Conservation (phyloP, 1,140 invertebrate genomes). For the Brachionus koreanus region DNA sequence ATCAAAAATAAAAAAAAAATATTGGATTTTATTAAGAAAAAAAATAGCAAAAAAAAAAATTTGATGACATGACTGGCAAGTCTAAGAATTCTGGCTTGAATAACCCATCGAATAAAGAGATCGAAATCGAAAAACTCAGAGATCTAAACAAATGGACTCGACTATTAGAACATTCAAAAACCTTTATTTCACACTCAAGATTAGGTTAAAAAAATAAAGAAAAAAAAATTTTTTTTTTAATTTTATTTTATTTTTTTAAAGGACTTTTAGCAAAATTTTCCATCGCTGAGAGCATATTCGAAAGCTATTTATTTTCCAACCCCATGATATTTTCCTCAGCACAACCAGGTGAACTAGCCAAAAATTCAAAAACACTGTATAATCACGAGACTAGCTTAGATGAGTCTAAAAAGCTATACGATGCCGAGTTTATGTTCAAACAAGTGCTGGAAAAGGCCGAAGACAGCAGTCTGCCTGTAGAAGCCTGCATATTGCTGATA, state of each 20-base stretch:
- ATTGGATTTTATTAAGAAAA: too few relatives aligned
- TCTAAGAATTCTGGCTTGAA: neutral
- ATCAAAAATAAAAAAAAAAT: neutral
- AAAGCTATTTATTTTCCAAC: slow-evolving; percentile 20
- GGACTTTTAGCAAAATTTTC: slow-evolving; percentile 9
- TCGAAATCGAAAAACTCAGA: slow-evolving; percentile 9
- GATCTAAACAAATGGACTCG: slow-evolving; percentile 23
- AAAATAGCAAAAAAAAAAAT: neutral
- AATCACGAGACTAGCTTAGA: neutral
- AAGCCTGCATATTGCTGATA: neutral
- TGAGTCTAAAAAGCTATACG: neutral
- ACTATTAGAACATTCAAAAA: neutral
- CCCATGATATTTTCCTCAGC: neutral
- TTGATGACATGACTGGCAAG: slow-evolving; percentile 39
- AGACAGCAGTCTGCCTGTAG: neutral
- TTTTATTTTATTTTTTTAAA: neutral
- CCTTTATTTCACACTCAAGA: neutral
- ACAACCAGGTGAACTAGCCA: neutral
- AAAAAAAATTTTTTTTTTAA: neutral
- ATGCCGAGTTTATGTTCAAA: slow-evolving; percentile 14
- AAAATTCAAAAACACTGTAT: neutral
- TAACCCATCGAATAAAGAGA: neutral
- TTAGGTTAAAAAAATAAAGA: neutral
- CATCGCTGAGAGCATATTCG: slow-evolving; percentile 12
- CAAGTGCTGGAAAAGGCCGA: neutral